Percentiles rank a stretch among this genome's conserved stretches.
Evolutionary conservation across 1,140 invertebrate genomes (phyloP).

Genomic region (Drosophila subobscura): DNA sequence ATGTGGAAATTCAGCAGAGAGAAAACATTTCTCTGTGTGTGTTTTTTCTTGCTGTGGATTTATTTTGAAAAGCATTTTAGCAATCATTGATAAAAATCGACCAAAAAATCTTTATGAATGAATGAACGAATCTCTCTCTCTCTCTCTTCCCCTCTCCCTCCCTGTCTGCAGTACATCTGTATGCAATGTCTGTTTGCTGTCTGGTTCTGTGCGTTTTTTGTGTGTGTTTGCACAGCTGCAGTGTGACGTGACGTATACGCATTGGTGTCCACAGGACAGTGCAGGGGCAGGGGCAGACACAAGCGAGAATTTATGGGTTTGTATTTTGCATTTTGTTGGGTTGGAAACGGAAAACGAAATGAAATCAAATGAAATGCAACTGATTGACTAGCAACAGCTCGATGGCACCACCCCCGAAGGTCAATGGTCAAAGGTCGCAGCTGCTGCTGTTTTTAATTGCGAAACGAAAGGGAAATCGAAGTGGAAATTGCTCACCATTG

Average conservation of each 20-base stretch:
- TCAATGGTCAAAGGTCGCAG: conserved; percentile 46
- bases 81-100: conserved; percentile 82
- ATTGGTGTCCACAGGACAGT: conserved; percentile 37
- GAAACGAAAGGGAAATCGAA: conserved; percentile 19
- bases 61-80: conserved; percentile 76
- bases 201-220: conserved; percentile 2
- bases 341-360: conserved; percentile 61
- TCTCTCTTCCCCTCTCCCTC: background rate
- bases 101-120: conserved; percentile 73
- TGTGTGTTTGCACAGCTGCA: conserved; percentile 65
- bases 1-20: conserved; percentile 39
- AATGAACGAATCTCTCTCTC: conserved; percentile 32
- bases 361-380: conserved; percentile 37
- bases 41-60: conserved; percentile 35
- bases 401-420: conserved; percentile 38
- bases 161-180: background rate
- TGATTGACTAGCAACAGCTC: conserved; percentile 40
- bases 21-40: conserved; percentile 14
- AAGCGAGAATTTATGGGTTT: conserved; percentile 35
- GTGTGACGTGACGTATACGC: conserved; percentile 69
- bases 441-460: conserved; percentile 43
- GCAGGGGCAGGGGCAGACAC: background rate
- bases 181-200: background rate
- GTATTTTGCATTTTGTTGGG: conserved; percentile 33
- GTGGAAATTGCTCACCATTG: conserved; percentile 71